These are phyloP conservation scores for Chloroceryle amazona DNA, from an alignment of 2,797 vertebrate species.

Conservation along the genomic window DNA sequence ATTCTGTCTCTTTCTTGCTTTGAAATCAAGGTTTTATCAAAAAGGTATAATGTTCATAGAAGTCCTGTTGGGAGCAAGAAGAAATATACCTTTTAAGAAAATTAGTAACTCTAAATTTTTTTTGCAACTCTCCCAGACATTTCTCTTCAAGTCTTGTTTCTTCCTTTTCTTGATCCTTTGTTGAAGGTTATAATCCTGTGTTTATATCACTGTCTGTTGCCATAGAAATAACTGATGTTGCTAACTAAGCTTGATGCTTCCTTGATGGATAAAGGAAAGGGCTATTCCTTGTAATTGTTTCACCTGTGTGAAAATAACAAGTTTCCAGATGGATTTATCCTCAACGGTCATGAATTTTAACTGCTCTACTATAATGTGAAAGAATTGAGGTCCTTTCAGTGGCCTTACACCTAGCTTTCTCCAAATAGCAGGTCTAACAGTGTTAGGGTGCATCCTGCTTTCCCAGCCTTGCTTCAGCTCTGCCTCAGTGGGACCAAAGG, in stretches of 20 bases:
- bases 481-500: background rate
- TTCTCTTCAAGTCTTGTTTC: slow-evolving; percentile 29
- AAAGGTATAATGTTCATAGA: background rate
- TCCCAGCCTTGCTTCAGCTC: background rate
- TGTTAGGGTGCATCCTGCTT: background rate
- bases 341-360: background rate
- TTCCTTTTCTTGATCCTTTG: slow-evolving; percentile 54
- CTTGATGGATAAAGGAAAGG: slow-evolving; percentile 34
- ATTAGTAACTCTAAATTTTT: background rate
- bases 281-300: slow-evolving; percentile 18
- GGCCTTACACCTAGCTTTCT: background rate
- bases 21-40: background rate
- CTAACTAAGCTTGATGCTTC: slow-evolving; percentile 43
- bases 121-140: slow-evolving; percentile 2
- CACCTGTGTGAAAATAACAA: background rate
- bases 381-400: background rate
- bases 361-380: background rate
- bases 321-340: background rate
- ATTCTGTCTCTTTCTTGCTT: background rate
- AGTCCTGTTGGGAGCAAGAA: background rate
- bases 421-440: background rate
- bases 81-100: background rate
- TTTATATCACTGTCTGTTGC: slow-evolving; percentile 57
- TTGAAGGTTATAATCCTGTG: slow-evolving; percentile 66
- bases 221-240: slow-evolving; percentile 50